Evolutionary conservation across 2,113 vertebrate species (phyloP).

Genomic region (Cochlearius cochlearius): DNA sequence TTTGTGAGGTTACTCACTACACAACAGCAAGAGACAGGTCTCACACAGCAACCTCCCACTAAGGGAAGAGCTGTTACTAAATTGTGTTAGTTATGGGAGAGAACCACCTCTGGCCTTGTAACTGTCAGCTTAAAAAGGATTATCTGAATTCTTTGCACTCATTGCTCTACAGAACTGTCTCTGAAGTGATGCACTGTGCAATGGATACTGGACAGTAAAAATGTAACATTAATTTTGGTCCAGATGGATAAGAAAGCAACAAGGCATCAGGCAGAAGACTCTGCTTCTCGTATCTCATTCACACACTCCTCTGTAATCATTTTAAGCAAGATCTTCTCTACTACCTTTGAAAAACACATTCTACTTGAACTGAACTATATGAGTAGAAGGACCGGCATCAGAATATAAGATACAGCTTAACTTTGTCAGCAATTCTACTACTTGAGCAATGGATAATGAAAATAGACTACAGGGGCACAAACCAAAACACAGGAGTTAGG

Average conservation of each 20-base stretch:
- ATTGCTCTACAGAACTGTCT: background rate
- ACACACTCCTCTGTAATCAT: rapidly evolving
- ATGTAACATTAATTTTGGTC: background rate
- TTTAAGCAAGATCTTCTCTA: background rate
- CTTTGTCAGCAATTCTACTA: background rate
- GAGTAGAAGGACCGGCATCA: background rate
- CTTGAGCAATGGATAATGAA: background rate
- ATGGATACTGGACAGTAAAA: background rate
- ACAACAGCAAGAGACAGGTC: background rate
- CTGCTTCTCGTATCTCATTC: background rate
- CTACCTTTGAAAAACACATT: background rate
- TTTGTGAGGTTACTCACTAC: background rate
- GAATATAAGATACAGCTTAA: background rate
- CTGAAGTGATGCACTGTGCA: background rate
- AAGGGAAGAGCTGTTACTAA: background rate
- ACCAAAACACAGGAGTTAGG: background rate
- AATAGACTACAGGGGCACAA: background rate
- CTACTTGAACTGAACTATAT: background rate
- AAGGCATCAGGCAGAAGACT: background rate
- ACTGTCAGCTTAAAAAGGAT: background rate
- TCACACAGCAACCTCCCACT: background rate
- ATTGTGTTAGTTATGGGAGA: background rate
- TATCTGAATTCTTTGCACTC: background rate
- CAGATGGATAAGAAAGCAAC: background rate
- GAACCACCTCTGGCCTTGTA: background rate